phyloP scores from a whole-genome alignment of 2,113 vertebrate species.

The Spea multiplicata region DNA sequence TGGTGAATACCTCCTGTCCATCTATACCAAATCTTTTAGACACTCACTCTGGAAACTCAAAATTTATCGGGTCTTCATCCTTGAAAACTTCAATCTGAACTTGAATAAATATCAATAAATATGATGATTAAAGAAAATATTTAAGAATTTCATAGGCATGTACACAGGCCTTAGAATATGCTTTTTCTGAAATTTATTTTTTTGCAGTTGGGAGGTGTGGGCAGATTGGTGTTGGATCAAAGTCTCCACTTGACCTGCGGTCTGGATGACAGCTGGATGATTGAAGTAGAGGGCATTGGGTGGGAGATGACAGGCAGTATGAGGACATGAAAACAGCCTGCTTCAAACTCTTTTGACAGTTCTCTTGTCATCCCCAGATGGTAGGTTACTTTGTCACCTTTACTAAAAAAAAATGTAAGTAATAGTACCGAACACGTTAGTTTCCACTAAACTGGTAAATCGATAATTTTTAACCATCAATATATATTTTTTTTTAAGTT shows the following conservation, averaged over 20 bases:
- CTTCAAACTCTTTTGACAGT: slow-evolving; percentile 32
- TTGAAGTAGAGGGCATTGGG: slow-evolving; percentile 32
- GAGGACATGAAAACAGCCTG: slow-evolving; percentile 32
- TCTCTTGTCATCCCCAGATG: slow-evolving; percentile 35
- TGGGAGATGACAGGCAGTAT: slow-evolving; percentile 25
- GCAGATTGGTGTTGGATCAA: slow-evolving; percentile 2
- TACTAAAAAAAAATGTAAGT: background rate
- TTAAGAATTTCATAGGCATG: too few relatives aligned
- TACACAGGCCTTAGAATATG: too few relatives aligned
- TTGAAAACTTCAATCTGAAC: too few relatives aligned
- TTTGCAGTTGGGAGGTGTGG: background rate
- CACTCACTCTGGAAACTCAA: too few relatives aligned
- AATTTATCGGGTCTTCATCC: too few relatives aligned
- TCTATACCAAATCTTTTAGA: too few relatives aligned
- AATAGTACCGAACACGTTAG: slow-evolving; percentile 10
- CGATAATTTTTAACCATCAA: background rate
- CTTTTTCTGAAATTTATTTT: background rate
- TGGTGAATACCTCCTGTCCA: too few relatives aligned
- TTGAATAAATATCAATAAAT: too few relatives aligned
- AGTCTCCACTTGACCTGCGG: slow-evolving; percentile 28
- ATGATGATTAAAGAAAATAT: too few relatives aligned
- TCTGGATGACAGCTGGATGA: slow-evolving; percentile 35
- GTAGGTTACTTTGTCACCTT: slow-evolving; percentile 36
- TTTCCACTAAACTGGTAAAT: slow-evolving; percentile 6
- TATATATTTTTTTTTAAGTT: background rate